phyloP scores from a whole-genome alignment of 2,888 invertebrate genomes.

The Barypeithes pellucidus region DNA sequence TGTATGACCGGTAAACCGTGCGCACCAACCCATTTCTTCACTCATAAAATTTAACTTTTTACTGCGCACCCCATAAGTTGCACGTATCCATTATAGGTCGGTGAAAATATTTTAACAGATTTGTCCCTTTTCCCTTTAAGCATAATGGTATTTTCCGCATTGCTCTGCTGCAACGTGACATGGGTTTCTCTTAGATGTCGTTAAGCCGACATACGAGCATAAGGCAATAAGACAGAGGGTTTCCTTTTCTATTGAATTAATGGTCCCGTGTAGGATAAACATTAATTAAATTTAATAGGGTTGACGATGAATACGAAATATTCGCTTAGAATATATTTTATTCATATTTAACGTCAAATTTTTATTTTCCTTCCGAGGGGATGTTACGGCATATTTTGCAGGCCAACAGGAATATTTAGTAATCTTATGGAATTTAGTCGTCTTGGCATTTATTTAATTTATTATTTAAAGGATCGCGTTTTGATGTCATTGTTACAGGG shows the following conservation, averaged over 20 bases:
- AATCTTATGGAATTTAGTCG: too few relatives aligned
- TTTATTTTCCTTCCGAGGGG: too few relatives aligned
- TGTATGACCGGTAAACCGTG: too few relatives aligned
- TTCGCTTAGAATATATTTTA: neutral
- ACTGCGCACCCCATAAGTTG: too few relatives aligned
- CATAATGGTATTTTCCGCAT: neutral
- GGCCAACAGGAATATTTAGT: too few relatives aligned
- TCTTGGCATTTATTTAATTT: too few relatives aligned
- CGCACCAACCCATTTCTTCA: too few relatives aligned
- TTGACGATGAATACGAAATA: neutral
- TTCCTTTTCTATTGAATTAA: conserved; percentile 5
- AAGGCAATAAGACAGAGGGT: neutral
- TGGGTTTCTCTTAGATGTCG: neutral
- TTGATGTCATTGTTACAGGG: too few relatives aligned
- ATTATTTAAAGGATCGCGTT: too few relatives aligned
- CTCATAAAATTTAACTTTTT: too few relatives aligned
- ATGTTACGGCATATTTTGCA: too few relatives aligned
- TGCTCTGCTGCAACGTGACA: neutral
- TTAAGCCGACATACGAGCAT: neutral
- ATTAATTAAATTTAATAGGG: neutral
- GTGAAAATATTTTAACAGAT: conserved; percentile 5
- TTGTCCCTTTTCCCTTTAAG: neutral
- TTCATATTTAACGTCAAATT: neutral
- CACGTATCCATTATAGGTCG: too few relatives aligned
- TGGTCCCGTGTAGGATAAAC: neutral